phyloP scores from a whole-genome alignment of 2,888 invertebrate genomes.

The Panopea generosa region DNA sequence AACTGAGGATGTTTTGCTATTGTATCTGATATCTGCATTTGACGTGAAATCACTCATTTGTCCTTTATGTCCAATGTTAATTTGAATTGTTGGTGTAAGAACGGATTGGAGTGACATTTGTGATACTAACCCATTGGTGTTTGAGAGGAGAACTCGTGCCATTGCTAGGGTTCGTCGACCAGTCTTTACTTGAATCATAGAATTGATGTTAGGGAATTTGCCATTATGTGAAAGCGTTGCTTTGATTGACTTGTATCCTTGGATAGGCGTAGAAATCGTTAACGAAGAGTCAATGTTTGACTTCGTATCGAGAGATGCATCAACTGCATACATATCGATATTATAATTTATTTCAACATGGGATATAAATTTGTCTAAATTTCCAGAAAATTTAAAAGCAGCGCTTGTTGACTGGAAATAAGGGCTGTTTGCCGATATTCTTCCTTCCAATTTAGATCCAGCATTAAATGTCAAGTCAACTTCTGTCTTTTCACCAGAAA shows the following conservation, averaged over 20 bases:
- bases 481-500: constrained; percentile 54
- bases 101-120: constrained; percentile 27
- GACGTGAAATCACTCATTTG: constrained; percentile 29
- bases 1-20: constrained; percentile 27
- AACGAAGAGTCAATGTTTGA: constrained; percentile 17
- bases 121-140: constrained; percentile 6
- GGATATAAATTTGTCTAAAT: constrained; percentile 12
- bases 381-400: constrained; percentile 47
- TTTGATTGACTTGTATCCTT: constrained; percentile 33
- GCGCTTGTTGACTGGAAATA: constrained; percentile 19
- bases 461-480: constrained; percentile 56
- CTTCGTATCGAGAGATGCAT: constrained; percentile 18
- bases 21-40: constrained; percentile 31
- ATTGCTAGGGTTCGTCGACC: constrained; percentile 40
- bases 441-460: constrained; percentile 46
- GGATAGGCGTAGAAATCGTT: constrained; percentile 34
- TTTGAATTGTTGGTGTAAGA: constrained; percentile 37
- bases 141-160: constrained; percentile 16
- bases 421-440: constrained; percentile 33
- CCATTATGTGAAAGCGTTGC: constrained; percentile 35
- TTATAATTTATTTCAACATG: constrained; percentile 21
- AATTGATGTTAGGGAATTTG: constrained; percentile 24
- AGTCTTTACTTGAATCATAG: constrained; percentile 28
- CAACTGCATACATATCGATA: constrained; percentile 27
- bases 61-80: constrained; percentile 31